Base-by-base conservation (phyloP, 2,888 invertebrate species). In the Zygogramma bicolorata region DNA sequence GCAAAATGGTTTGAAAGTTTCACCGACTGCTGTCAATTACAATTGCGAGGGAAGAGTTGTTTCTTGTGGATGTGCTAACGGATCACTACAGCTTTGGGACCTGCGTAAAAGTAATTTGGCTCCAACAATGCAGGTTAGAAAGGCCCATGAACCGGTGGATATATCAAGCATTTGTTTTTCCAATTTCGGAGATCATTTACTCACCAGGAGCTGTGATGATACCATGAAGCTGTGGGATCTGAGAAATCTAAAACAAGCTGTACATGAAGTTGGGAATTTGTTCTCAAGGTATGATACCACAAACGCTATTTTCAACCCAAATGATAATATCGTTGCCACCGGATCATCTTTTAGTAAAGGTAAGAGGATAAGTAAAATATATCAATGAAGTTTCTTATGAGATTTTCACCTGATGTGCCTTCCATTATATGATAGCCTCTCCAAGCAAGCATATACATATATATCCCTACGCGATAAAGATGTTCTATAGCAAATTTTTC, bases 11-110 rank as follows among this genome's bases (percentile, higher is more conserved):
- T 88, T 97, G 0, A 94, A 94, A 84, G 94, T 95, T 0, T 91
- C 93, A 4, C 97, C 98, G 0, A 95, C 95, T 0, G 89, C 96
- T 18, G 79, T 84, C 3, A 82, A 91, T 0, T 98, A 93, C 84
- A 96, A 93, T 60, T 88, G 94, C 60, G 84, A 85, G 46, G 85
- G 97, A 0, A 93, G 93, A 68, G 91, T 95, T 0, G 94, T 99
- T 3, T 96, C 95, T 0, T 95, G 96, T 70, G 99, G 95, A 0
- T 98, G 99, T 84, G 91, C 91, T 57, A 99, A 99, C 87, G 99
- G 99, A 0, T 97, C 96, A 0, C 91, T 98, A 66, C 99, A 99
- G 86, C 93, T 98, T 88, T 99, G 99, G 99, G 99, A 99, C 84
- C 94, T 96, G 63, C 91, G 97, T 29, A 96, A 94, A 84, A 93